These are phyloP conservation scores for Morphnarchus princeps DNA, from an alignment of 2,113 vertebrate genomes.

Conservation along the genomic window DNA sequence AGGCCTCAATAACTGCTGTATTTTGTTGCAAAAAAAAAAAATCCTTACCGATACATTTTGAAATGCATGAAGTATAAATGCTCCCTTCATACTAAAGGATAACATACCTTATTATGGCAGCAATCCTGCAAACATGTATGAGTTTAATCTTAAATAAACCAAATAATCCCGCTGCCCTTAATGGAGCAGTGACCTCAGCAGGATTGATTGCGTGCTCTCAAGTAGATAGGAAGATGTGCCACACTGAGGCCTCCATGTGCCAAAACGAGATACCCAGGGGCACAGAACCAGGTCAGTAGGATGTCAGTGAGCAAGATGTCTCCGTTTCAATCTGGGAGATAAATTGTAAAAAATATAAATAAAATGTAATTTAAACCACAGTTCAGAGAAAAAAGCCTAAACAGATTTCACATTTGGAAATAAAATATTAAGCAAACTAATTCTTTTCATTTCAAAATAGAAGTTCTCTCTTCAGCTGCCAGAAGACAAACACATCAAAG, in stretches of 20 bases:
- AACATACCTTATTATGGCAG: background rate
- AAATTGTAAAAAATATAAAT: background rate
- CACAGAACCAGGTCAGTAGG: background rate
- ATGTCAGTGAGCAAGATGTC: background rate
- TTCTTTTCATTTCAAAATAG: constrained; percentile 14
- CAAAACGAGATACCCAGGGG: background rate
- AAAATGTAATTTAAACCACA: background rate
- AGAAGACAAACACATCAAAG: constrained; percentile 35
- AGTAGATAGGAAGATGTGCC: background rate
- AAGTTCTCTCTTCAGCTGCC: background rate
- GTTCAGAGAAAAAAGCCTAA: background rate
- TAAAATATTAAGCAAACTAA: constrained; percentile 22
- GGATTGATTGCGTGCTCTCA: background rate
- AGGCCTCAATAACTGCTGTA: background rate
- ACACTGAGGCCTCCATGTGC: background rate
- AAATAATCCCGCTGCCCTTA: background rate
- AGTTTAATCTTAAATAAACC: background rate
- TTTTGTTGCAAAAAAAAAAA: background rate
- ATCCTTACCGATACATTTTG: background rate
- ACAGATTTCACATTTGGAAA: background rate
- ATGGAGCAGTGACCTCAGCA: background rate
- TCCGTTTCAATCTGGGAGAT: background rate
- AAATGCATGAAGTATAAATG: background rate
- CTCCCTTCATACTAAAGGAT: background rate
- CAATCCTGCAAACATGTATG: background rate